A percentile compares a stretch with the other conserved stretches of the same genome.
Conservation (phyloP, 2,113 vertebrate genomes). For the Pomatostomus ruficeps region DNA sequence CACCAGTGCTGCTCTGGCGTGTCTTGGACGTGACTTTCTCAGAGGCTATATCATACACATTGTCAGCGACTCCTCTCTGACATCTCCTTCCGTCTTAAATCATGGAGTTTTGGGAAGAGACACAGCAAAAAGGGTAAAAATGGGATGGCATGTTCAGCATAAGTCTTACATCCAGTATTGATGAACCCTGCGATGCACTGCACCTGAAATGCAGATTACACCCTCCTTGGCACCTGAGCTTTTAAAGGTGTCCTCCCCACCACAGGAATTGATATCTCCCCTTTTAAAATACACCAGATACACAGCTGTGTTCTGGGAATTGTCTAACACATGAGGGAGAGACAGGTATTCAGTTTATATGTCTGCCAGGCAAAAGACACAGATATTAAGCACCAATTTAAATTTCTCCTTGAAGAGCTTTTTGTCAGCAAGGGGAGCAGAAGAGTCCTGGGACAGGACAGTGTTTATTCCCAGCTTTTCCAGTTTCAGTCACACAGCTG, state of each 20-base stretch:
- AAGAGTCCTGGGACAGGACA: background rate
- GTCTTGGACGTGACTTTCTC: background rate
- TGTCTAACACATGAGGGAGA: background rate
- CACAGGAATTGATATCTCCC: background rate
- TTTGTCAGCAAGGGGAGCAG: background rate
- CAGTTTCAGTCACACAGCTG: background rate
- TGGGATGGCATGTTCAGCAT: background rate
- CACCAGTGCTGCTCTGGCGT: background rate
- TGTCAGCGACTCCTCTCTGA: background rate
- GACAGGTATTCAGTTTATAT: background rate
- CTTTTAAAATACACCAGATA: background rate
- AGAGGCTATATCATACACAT: background rate
- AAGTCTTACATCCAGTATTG: background rate
- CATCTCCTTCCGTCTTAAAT: background rate
- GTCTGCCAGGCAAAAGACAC: background rate
- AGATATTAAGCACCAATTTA: background rate
- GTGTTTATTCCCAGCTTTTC: background rate
- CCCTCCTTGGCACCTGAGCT: background rate
- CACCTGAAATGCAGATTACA: background rate
- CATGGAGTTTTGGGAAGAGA: background rate
- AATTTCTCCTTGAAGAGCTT: background rate
- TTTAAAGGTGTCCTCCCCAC: background rate
- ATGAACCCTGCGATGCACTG: background rate
- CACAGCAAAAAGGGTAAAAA: background rate
- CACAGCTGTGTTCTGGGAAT: background rate